Evolutionary conservation across 2,113 vertebrate genomes (phyloP).

Genomic region (Henicopernis longicauda): DNA sequence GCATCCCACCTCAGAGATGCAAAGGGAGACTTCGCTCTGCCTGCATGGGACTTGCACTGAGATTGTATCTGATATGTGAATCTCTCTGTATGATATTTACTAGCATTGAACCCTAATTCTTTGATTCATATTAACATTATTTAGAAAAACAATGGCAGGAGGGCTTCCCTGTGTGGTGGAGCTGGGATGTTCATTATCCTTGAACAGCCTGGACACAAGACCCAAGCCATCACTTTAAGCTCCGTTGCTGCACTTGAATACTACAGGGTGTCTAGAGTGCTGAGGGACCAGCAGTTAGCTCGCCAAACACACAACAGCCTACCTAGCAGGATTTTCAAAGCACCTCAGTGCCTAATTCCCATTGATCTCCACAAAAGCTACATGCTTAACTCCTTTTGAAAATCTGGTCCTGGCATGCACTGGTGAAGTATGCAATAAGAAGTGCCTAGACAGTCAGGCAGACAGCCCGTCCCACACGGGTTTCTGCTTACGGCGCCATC

Average conservation of each 20-base stretch:
- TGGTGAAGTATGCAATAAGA: background rate
- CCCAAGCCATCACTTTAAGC: background rate
- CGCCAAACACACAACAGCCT: background rate
- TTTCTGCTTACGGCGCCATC: background rate
- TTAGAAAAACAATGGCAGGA: background rate
- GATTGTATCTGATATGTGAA: background rate
- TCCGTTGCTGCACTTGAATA: background rate
- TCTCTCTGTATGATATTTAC: background rate
- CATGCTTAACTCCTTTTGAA: background rate
- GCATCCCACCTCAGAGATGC: background rate
- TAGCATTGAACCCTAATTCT: background rate
- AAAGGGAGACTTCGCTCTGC: background rate
- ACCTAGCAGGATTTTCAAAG: background rate
- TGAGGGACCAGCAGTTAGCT: background rate
- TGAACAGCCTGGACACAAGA: background rate
- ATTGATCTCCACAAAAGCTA: background rate
- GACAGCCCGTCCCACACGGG: rapidly evolving
- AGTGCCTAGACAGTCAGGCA: background rate
- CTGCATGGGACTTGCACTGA: background rate
- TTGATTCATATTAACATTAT: background rate
- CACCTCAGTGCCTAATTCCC: background rate
- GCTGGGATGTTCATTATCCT: background rate
- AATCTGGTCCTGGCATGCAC: background rate
- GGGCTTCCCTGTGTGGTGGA: background rate
- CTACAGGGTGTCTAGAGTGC: background rate